Base-by-base conservation (phyloP, 2,888 invertebrate species). In the Coenonympha glycerion region DNA sequence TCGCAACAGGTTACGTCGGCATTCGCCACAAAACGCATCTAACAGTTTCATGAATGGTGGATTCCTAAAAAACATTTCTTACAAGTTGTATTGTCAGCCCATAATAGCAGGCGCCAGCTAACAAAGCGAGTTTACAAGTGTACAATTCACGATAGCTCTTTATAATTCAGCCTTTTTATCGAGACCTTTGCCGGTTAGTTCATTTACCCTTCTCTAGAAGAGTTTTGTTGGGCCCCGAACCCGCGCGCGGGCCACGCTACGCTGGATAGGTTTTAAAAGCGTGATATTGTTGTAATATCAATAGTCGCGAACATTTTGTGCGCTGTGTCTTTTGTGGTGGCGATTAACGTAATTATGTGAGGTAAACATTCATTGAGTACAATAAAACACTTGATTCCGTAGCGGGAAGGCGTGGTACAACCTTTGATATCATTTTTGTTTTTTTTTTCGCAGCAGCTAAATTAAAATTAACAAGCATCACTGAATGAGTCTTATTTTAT, bases 11-110 rank as follows among this genome's bases (percentile, higher is more conserved):
- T 85, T 72, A 77, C 70, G 73, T 76, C 77, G 77, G 73, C 74
- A 67, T 79, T 75, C 67, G 70, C 74, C 69, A 73, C 74, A 79
- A 79, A 81, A 79, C 74, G 69, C 77, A 79, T 77, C 79, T 77
- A 80, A 81, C 73, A 74, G 73, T 73, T 77, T 77, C 70, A 79
- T 86, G 85, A 86, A 86, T 87, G 83, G 73, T 65, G 74, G 66
- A 82, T 80, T 82, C 73, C 82, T 85, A 86, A 87, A 87, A 86
- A 86, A 83, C 81, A 76, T 81, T 85, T 76, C 87, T 86, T 85
- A 79, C 84, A 85, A 84, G 79, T 83, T 78, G 76, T 74, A 87
- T 87, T 87, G 86, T 87, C 76, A 84, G 82, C 71, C 59, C 57
- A 85, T 84, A 86, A 85, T 83, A 78, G 76, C 82, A 79, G 73